phyloP scores from a whole-genome alignment of 2,797 vertebrate species.

The Micromesistius poutassou region DNA sequence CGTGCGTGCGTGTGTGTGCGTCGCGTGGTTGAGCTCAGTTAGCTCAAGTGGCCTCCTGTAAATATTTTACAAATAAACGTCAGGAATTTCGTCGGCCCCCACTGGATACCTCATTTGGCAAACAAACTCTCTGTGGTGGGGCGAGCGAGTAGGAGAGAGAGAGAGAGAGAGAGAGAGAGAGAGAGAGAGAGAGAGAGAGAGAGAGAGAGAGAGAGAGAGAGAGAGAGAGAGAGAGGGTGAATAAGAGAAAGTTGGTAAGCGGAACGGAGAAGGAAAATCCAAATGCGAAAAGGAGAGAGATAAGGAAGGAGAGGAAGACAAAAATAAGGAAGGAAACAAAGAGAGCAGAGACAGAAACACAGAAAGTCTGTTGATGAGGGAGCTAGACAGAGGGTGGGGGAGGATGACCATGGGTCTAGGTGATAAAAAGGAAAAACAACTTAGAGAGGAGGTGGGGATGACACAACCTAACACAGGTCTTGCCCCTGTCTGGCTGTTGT shows the following conservation, averaged over 20 bases:
- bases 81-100: slow-evolving; percentile 55
- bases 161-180: neutral
- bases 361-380: slow-evolving; percentile 4
- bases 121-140: neutral
- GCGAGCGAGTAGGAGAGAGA: neutral
- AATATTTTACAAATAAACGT: slow-evolving; percentile 44
- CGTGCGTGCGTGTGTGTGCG: neutral
- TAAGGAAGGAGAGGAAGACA: neutral
- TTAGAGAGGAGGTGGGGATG: neutral
- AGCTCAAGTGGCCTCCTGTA: slow-evolving; percentile 36
- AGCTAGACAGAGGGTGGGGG: slow-evolving; percentile 18
- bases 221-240: neutral
- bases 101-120: slow-evolving; percentile 48
- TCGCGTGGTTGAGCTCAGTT: neutral
- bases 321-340: neutral
- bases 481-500: neutral
- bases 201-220: neutral
- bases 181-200: neutral
- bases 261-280: too few relatives aligned
- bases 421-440: neutral
- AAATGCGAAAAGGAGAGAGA: too few relatives aligned
- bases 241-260: too few relatives aligned
- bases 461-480: slow-evolving; percentile 4
- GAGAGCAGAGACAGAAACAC: slow-evolving; percentile 23
- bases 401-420: slow-evolving; percentile 15